These are phyloP conservation scores for human (Homo sapiens) DNA, from an alignment of 2,113 vertebrate genomes.

Conservation along the genomic window GRCh38 chr9:125909001-125909500, in stretches of 20 bases:
- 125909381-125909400: background rate
- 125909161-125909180: constrained; percentile 75
- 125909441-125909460: constrained; percentile 23
- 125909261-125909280: constrained; percentile 65
- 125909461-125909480: constrained; percentile 44
- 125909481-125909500: constrained; percentile 46
- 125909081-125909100: constrained; percentile 81
- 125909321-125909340: constrained; percentile 57
- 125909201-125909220: constrained; percentile 78
- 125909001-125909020: constrained; percentile 73
- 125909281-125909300: constrained; percentile 70
- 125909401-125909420: constrained; percentile 43
- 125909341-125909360: constrained; percentile 9
- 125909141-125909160: constrained; percentile 78
- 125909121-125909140: constrained; percentile 80
- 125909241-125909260: constrained; percentile 75
- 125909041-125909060: constrained; percentile 79
- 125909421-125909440: constrained; percentile 31
- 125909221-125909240: constrained; percentile 78
- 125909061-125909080: constrained; percentile 79
- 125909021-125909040: constrained; percentile 79
- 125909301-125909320: constrained; percentile 52
- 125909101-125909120: constrained; percentile 80
- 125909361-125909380: background rate
- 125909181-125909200: constrained; percentile 75